Conservation (phyloP, 1,140 invertebrate genomes). For the Drosophila sturtevanti region DNA sequence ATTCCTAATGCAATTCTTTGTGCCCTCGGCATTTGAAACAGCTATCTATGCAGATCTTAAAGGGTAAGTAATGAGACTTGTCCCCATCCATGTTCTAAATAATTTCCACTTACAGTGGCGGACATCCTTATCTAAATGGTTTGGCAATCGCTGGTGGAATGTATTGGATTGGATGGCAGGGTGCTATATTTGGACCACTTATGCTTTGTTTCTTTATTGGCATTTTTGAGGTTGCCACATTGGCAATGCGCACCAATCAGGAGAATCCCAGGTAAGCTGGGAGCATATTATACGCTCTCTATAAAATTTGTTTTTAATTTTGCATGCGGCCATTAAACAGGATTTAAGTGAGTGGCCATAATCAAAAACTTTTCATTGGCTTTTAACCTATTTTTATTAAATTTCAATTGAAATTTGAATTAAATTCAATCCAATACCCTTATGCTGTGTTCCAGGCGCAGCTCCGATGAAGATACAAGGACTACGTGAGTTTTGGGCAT, state of each 20-base stretch:
- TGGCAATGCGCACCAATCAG: constrained; percentile 72
- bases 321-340: constrained; percentile 52
- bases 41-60: constrained; percentile 99
- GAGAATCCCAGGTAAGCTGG: constrained; percentile 67
- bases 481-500: constrained; percentile 72
- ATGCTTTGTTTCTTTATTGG: constrained; percentile 88
- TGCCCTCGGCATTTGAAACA: constrained; percentile 96
- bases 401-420: background rate
- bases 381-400: background rate
- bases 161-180: constrained; percentile 97
- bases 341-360: constrained; percentile 54
- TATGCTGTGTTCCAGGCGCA: constrained; percentile 61
- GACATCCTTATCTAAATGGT: constrained; percentile 99
- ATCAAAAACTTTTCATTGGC: background rate
- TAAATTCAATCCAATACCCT: background rate
- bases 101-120: constrained; percentile 89
- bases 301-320: constrained; percentile 32
- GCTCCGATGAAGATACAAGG: constrained; percentile 75
- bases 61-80: constrained; percentile 90
- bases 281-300: background rate
- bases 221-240: constrained; percentile 76
- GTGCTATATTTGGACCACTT: constrained; percentile 97
- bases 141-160: constrained; percentile 99
- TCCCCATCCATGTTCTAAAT: too few species aligned
- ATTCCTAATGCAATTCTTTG: constrained; percentile 92